A percentile compares a stretch with the other conserved stretches of the same genome.
Evolutionary conservation across 2,888 invertebrate genomes (phyloP).

Genomic region (Cantharis rustica): DNA sequence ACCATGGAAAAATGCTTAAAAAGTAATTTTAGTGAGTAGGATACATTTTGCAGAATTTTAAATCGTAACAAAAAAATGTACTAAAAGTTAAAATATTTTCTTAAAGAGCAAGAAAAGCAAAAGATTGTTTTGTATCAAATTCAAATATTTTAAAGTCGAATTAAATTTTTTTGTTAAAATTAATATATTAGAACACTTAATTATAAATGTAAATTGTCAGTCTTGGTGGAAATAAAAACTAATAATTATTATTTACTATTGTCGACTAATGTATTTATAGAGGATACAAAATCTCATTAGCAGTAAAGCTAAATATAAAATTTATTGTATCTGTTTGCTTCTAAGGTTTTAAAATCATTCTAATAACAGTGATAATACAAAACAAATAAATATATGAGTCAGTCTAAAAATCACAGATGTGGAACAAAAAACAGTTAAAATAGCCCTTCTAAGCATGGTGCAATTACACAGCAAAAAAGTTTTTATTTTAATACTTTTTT

Average conservation of each 20-base stretch:
- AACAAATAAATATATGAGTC: slow-evolving; percentile 50
- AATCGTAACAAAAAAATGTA: no score
- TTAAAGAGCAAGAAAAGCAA: no score
- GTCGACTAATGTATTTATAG: neutral
- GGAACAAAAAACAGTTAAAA: slow-evolving; percentile 45
- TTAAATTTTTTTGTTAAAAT: no score
- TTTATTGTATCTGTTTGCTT: neutral
- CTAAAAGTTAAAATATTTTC: no score
- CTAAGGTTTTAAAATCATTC: neutral
- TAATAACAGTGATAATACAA: slow-evolving; percentile 7
- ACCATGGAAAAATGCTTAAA: neutral
- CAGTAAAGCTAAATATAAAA: neutral
- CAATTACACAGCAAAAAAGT: slow-evolving; percentile 29
- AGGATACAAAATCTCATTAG: neutral
- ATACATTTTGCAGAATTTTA: no score
- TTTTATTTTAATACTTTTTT: no score
- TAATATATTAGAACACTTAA: neutral
- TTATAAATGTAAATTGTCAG: neutral
- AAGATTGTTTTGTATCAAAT: no score
- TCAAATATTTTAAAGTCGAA: no score
- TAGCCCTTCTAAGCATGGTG: slow-evolving; percentile 44
- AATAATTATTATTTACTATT: neutral
- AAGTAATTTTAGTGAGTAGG: no score
- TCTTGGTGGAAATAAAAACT: neutral
- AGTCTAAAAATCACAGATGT: slow-evolving; percentile 74